phyloP scores from a whole-genome alignment of 2,113 vertebrate species.

The Dicaeum eximium region DNA sequence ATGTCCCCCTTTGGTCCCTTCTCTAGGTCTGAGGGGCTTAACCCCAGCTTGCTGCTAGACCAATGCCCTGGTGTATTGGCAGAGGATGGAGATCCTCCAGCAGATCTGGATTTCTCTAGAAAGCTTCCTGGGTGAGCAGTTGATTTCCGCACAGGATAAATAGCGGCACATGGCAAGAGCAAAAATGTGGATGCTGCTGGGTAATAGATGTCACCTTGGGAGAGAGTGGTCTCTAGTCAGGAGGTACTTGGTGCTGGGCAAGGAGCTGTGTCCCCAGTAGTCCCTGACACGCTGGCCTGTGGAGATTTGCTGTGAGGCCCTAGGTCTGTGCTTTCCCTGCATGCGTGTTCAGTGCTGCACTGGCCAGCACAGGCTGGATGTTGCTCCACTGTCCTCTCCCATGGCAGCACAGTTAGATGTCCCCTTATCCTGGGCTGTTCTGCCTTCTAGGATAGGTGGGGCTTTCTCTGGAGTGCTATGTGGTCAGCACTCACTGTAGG shows the following conservation, averaged over 20 bases:
- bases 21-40: not conserved
- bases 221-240: not conserved
- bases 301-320: not conserved
- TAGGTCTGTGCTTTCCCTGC: not conserved
- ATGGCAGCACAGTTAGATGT: fast-evolving
- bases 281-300: not conserved
- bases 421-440: not conserved
- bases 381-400: not conserved
- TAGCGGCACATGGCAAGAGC: not conserved
- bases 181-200: not conserved
- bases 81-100: not conserved
- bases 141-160: not conserved
- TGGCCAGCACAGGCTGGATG: not conserved
- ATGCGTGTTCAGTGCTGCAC: fast-evolving
- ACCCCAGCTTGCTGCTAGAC: not conserved
- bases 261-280: not conserved
- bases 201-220: not conserved
- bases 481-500: not conserved
- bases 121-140: not conserved
- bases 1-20: fast-evolving
- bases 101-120: not conserved
- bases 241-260: not conserved
- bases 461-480: not conserved
- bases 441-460: not conserved
- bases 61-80: fast-evolving